Evolutionary conservation across 2,888 invertebrate genomes (phyloP).

Genomic region (Eupithecia subumbrata): DNA sequence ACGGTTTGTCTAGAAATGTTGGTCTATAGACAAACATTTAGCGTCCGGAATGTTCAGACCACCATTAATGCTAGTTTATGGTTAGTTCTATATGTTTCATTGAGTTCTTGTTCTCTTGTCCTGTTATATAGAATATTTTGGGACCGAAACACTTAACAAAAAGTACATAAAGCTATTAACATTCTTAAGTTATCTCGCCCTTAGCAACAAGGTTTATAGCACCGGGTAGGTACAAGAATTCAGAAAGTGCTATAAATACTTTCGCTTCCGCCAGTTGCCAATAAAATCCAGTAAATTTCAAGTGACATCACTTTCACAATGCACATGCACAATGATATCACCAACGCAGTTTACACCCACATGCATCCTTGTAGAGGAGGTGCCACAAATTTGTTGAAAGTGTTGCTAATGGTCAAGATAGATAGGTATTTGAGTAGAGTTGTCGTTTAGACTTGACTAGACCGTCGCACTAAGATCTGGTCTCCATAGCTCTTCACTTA

Average conservation of each 20-base stretch:
- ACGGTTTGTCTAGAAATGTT: slow-evolving; percentile 5
- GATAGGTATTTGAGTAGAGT: background rate
- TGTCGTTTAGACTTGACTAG: background rate
- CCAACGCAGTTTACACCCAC: slow-evolving; percentile 56
- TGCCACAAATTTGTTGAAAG: background rate
- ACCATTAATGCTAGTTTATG: background rate
- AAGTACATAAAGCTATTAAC: too few species aligned
- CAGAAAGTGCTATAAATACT: slow-evolving; percentile 31
- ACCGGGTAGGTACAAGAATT: background rate
- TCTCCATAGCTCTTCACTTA: background rate
- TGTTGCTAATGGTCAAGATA: background rate
- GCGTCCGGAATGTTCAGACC: background rate
- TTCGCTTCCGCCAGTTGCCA: slow-evolving; percentile 23
- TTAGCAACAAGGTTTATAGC: background rate
- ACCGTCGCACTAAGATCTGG: background rate
- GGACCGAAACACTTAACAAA: too few species aligned
- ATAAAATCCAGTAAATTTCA: slow-evolving; percentile 20
- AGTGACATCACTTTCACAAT: slow-evolving; percentile 57
- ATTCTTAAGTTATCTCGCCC: background rate
- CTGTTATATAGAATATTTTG: too few species aligned
- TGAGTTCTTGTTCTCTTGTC: too few species aligned
- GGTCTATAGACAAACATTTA: background rate
- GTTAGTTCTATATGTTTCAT: background rate
- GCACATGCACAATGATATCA: slow-evolving; percentile 54
- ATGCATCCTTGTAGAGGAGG: slow-evolving; percentile 38